Evolutionary conservation across 1,140 invertebrate species (phyloP), one percentile per base, ranked within the genome.

Genomic region (Trypoxylus dichotomus): DNA sequence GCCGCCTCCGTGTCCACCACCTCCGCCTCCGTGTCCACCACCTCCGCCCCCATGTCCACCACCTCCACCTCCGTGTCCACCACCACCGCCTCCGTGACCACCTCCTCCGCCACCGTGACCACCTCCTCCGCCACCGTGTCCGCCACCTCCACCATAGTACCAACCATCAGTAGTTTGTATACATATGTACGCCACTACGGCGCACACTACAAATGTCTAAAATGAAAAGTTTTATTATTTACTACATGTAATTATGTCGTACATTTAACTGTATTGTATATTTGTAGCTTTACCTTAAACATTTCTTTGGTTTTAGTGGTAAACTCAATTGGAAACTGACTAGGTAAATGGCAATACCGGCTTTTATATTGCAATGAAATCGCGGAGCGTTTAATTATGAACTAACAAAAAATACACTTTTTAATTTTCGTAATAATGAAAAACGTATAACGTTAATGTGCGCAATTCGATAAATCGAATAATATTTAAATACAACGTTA

Each of bases 21-120:
- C 79, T 37, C 83, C 83, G 24, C 83, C 83, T 25, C 83, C 83
- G 74, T 82, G 81, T 24, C 79, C 79, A 24, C 80, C 81, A 11
- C 79, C 80, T 60, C 78, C 77, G 43, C 82, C 81, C 47, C 76
- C 80, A 13, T 19, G 13, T 13, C n/a, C 43, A 0, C 43, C 43
- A 24, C 74, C 77, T 7, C 75, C 76, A 25, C 80, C 81, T 60
- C 71, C 74, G 63, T 77, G 79, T 21, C 71, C 73, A 21, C 75
- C 71, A 21, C 63, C 43, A n/a, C 63, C 75, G 42, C 24, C 47
- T 60, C 77, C 76, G n/a, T 68, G 54, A 13, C 60, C 60, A n/a
- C 25, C 60, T 2, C 25, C 60, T 11, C 60, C 60, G 25, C 63
- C 63, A 24, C 79, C 76, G 13, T 19, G 13, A 11, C n/a, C 43